These are phyloP conservation scores for Leucozona laternaria DNA, from an alignment of 2,888 invertebrate species.

Conservation along the genomic window DNA sequence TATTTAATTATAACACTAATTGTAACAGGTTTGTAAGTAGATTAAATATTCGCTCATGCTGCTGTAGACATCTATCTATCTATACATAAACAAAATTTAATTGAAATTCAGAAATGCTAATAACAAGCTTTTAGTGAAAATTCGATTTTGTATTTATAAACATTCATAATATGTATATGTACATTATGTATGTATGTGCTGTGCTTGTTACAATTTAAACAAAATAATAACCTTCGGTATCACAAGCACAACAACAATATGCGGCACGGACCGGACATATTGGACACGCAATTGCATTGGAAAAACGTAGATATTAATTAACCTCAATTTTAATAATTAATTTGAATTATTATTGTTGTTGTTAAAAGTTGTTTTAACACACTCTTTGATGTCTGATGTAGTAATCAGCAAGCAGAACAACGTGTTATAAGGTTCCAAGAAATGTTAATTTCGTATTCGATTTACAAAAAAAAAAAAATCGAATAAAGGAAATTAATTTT, in stretches of 20 bases:
- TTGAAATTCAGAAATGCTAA: slow-evolving; percentile 5
- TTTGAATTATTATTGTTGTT: slow-evolving; percentile 15
- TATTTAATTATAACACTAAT: not conserved
- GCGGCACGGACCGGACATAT: not conserved
- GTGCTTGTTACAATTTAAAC: slow-evolving; percentile 9
- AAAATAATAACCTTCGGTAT: slow-evolving; percentile 38
- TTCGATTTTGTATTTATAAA: not conserved
- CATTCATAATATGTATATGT: not conserved
- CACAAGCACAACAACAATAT: slow-evolving; percentile 28
- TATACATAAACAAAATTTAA: not conserved
- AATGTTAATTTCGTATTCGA: slow-evolving; percentile 17
- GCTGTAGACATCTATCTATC: too few relatives aligned
- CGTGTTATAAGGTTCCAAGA: not conserved
- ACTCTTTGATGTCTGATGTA: slow-evolving; percentile 10
- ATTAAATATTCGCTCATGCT: not conserved
- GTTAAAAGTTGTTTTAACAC: slow-evolving; percentile 18
- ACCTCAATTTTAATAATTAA: slow-evolving; percentile 61
- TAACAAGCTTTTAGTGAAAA: not conserved
- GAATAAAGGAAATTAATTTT: slow-evolving; percentile 4
- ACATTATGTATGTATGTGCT: too few relatives aligned
- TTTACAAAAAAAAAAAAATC: not conserved
- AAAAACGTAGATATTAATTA: slow-evolving; percentile 55
- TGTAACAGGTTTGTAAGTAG: not conserved
- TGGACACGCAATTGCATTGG: slow-evolving; percentile 53
- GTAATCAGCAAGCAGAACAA: slow-evolving; percentile 14